Conservation (phyloP, 2,113 vertebrate genomes). For the Neopipo cinnamomea region DNA sequence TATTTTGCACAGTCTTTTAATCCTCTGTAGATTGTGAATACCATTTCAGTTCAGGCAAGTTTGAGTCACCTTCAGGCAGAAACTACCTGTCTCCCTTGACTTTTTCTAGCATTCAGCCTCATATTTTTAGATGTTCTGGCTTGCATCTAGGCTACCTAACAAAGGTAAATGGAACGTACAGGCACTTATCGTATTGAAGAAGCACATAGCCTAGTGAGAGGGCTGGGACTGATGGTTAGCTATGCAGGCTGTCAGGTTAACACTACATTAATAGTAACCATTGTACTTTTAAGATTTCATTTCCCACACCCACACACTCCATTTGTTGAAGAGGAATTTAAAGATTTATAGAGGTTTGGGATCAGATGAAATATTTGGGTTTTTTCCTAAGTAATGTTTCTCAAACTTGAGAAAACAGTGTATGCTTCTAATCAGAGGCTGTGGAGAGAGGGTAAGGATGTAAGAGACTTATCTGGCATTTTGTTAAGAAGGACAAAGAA, state of each 20-base stretch:
- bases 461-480: neutral
- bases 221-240: too few relatives aligned
- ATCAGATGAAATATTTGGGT: neutral
- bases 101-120: neutral
- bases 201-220: neutral
- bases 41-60: neutral
- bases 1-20: neutral
- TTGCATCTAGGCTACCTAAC: neutral
- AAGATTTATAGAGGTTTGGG: neutral
- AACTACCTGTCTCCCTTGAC: neutral
- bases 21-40: neutral
- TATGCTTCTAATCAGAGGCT: neutral
- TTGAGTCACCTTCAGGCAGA: neutral
- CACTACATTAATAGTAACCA: neutral
- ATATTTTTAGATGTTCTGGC: neutral
- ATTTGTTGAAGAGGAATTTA: neutral
- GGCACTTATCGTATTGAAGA: neutral
- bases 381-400: neutral
- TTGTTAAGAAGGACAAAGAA: constrained; percentile 21
- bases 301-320: neutral
- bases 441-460: neutral
- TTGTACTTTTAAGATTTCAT: neutral
- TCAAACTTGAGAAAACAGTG: neutral
- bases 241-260: neutral
- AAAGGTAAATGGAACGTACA: neutral